These are phyloP conservation scores for Drosophila kanapiae DNA, from an alignment of 1,140 invertebrate genomes.

Conservation along the genomic window DNA sequence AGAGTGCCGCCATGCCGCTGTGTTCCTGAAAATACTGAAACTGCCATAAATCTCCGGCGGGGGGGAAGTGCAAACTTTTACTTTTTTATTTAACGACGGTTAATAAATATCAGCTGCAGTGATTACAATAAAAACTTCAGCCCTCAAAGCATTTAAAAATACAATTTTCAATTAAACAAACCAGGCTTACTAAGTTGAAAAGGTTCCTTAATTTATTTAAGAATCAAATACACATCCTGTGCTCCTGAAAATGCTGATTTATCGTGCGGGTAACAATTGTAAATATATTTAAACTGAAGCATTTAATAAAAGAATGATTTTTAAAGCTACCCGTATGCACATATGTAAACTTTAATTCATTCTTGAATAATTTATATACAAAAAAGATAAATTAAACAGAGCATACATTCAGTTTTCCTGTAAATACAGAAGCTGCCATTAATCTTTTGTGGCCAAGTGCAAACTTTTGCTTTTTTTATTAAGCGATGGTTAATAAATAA, in stretches of 20 bases:
- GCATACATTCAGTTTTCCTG: conserved; percentile 5
- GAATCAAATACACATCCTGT: background rate
- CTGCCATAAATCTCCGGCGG: conserved; percentile 35
- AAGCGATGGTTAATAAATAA: conserved; percentile 2
- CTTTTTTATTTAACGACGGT: conserved; percentile 39
- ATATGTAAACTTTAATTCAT: background rate
- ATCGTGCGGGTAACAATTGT: background rate
- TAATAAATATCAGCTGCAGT: conserved; percentile 39
- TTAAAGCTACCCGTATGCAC: background rate
- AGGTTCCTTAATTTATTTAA: too few relatives aligned
- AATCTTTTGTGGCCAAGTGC: conserved; percentile 11
- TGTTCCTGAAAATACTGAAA: conserved; percentile 40
- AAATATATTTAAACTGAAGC: background rate
- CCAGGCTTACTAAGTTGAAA: background rate
- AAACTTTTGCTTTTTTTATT: conserved; percentile 13
- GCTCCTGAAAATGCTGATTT: background rate
- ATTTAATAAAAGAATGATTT: background rate
- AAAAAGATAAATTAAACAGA: conserved; percentile 13
- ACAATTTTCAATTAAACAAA: background rate
- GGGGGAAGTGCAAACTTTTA: conserved; percentile 36
- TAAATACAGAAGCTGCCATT: conserved; percentile 11
- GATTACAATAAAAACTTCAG: conserved; percentile 21
- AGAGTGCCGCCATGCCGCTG: background rate
- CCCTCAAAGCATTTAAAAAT: background rate
- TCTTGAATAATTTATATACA: background rate